Percentiles rank a stretch among this genome's conserved stretches.
Evolutionary conservation across 2,888 invertebrate species (phyloP).

Genomic region (Chrysotoxum bicinctum): DNA sequence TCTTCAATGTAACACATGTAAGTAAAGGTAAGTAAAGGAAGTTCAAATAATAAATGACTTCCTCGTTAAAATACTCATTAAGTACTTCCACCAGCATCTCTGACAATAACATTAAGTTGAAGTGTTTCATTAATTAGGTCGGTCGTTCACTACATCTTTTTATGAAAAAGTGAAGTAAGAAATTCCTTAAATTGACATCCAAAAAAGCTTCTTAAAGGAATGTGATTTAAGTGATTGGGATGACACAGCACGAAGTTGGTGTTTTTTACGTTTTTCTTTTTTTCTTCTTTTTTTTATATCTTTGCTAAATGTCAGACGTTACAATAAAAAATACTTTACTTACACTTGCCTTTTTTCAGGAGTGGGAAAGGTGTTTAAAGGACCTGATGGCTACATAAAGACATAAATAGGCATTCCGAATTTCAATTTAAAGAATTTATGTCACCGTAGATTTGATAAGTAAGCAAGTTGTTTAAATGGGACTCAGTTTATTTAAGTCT

Average conservation of each 20-base stretch:
- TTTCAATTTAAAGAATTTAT: background rate
- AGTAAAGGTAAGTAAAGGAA: background rate
- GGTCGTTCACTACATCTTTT: background rate
- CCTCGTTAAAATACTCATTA: background rate
- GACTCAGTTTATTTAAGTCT: background rate
- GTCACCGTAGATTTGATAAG: background rate
- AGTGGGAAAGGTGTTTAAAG: constrained; percentile 17
- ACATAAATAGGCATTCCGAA: background rate
- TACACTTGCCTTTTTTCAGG: background rate
- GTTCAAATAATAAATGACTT: background rate
- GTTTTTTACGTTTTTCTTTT: constrained; percentile 9
- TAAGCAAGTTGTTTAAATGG: background rate
- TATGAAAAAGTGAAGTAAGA: background rate
- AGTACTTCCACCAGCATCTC: background rate
- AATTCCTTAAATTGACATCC: constrained; percentile 21
- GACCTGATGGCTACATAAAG: background rate
- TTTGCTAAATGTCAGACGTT: constrained; percentile 33
- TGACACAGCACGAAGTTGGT: constrained; percentile 45
- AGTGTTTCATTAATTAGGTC: constrained; percentile 23
- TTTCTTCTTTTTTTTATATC: constrained; percentile 3
- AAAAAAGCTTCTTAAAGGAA: constrained; percentile 28
- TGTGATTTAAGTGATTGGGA: constrained; percentile 6
- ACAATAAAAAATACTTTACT: constrained; percentile 13
- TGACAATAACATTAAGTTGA: constrained; percentile 19
- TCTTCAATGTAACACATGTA: too few species aligned